phyloP scores from a whole-genome alignment of 2,888 invertebrate species.

The Aphodius sticticus region DNA sequence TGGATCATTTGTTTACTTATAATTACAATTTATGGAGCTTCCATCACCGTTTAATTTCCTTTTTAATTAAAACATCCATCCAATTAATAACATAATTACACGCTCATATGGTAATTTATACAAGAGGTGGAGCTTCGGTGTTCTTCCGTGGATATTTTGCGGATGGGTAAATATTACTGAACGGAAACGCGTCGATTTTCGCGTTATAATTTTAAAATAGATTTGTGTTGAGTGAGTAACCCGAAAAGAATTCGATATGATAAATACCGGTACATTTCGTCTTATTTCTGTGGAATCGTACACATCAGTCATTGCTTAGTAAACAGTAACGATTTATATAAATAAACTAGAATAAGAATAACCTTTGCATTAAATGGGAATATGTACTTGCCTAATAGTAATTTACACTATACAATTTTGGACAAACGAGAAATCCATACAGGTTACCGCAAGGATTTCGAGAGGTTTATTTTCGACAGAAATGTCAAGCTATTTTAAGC shows the following conservation, averaged over 20 bases:
- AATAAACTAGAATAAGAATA: no score
- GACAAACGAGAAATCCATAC: not conserved
- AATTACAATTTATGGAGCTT: not conserved
- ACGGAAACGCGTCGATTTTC: not conserved
- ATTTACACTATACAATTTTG: not conserved
- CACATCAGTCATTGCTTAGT: no score
- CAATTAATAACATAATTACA: not conserved
- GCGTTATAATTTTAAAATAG: not conserved
- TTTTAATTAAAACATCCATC: not conserved
- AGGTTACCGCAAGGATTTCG: not conserved
- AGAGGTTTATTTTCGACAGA: not conserved
- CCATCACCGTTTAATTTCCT: not conserved
- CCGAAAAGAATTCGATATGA: not conserved
- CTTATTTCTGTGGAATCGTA: no score
- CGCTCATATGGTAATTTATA: not conserved
- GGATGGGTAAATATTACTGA: not conserved
- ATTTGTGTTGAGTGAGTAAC: not conserved
- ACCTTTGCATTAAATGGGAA: no score
- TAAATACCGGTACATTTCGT: not conserved
- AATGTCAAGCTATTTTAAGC: constrained; percentile 4
- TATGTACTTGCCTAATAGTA: no score
- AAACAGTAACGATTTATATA: no score
- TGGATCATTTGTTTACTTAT: not conserved
- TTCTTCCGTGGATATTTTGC: not conserved
- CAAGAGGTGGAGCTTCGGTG: no score